Conservation (phyloP, 2,797 vertebrate genomes). For the Prunella strophiata region DNA sequence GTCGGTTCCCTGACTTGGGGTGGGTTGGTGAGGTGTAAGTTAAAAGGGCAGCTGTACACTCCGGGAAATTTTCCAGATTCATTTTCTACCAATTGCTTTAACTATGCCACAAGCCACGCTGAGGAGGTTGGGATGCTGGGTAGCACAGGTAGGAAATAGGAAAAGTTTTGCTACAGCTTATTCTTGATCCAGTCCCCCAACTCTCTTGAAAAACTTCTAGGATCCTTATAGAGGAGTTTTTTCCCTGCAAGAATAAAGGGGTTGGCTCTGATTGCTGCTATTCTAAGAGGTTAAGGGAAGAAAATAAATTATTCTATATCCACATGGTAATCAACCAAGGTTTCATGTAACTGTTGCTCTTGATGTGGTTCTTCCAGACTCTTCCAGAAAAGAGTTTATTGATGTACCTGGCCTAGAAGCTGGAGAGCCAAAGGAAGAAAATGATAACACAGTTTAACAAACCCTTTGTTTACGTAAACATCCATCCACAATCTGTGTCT, state of each 20-base stretch:
- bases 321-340: slow-evolving; percentile 32
- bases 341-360: background rate
- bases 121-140: background rate
- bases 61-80: slow-evolving; percentile 37
- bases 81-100: slow-evolving; percentile 47
- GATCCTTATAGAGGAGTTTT: slow-evolving; percentile 20
- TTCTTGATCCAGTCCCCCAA: background rate
- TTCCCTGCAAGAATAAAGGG: background rate
- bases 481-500: slow-evolving; percentile 69
- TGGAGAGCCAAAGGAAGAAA: slow-evolving; percentile 32
- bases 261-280: slow-evolving; percentile 29
- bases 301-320: slow-evolving; percentile 22
- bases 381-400: slow-evolving; percentile 37
- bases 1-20: slow-evolving; percentile 35
- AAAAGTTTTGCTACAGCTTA: slow-evolving; percentile 1
- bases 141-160: slow-evolving; percentile 35
- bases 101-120: background rate
- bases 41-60: slow-evolving; percentile 57
- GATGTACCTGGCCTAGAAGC: slow-evolving; percentile 59
- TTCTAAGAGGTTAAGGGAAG: slow-evolving; percentile 48
- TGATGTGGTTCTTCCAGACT: slow-evolving; percentile 33
- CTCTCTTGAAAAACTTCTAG: slow-evolving; percentile 33
- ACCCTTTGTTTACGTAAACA: slow-evolving; percentile 67
- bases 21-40: slow-evolving; percentile 45
- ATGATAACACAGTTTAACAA: slow-evolving; percentile 53